Conservation (phyloP, 2,888 invertebrate species). For the Altica lythri region DNA sequence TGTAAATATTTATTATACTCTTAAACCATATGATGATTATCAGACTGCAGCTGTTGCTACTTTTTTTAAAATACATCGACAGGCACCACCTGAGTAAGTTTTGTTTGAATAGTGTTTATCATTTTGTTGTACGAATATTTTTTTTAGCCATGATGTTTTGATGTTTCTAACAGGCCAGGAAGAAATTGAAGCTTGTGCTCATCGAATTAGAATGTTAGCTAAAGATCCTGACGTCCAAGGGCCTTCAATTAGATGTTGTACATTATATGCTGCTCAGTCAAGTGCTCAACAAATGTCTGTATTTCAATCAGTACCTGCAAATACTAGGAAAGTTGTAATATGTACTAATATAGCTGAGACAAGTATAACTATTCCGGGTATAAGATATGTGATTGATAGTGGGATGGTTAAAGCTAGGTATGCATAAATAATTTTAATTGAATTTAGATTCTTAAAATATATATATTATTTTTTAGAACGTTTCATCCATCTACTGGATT, state of each 20-base stretch:
- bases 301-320: constrained; percentile 73
- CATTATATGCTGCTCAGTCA: constrained; percentile 90
- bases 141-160: constrained; percentile 79
- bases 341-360: constrained; percentile 99
- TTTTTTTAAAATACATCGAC: constrained; percentile 85
- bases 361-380: constrained; percentile 92
- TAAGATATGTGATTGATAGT: constrained; percentile 88
- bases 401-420: constrained; percentile 90
- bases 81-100: constrained; percentile 77
- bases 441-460: too few species aligned
- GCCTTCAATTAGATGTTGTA: constrained; percentile 76
- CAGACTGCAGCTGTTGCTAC: constrained; percentile 82
- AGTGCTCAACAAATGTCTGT: constrained; percentile 85
- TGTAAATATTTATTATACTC: constrained; percentile 74
- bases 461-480: constrained; percentile 59
- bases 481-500: constrained; percentile 82
- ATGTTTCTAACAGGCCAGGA: constrained; percentile 96
- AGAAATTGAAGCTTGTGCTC: constrained; percentile 87
- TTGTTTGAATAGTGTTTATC: constrained; percentile 6
- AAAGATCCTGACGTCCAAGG: constrained; percentile 67
- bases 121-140: not conserved
- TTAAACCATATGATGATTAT: constrained; percentile 80
- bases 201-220: constrained; percentile 73
- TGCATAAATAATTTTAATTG: constrained; percentile 33
- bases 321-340: constrained; percentile 86